Conservation (phyloP, 2,113 vertebrate species). For the Romanogobio albipinnatus region DNA sequence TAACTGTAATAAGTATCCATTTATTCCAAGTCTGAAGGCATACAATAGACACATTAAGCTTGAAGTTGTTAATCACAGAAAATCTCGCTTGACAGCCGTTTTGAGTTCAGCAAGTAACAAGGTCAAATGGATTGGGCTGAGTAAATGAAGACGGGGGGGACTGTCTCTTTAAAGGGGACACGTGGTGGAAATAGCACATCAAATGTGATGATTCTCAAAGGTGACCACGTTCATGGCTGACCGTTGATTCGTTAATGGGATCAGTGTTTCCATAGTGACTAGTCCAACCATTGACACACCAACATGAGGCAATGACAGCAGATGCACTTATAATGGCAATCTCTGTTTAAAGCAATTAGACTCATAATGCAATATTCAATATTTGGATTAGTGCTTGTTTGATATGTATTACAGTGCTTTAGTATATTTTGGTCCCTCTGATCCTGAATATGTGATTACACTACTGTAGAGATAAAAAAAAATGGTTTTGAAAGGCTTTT, state of each 20-base stretch:
- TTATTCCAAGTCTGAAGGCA: too few species aligned
- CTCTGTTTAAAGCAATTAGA: background rate
- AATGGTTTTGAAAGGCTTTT: background rate
- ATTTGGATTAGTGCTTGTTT: background rate
- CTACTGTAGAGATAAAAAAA: too few species aligned
- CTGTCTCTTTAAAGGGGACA: background rate
- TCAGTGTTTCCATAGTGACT: background rate
- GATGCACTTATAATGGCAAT: background rate
- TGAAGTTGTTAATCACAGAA: background rate
- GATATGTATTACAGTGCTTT: background rate
- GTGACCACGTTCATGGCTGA: background rate
- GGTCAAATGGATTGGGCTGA: too few species aligned
- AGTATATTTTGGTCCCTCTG: background rate
- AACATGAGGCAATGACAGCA: background rate
- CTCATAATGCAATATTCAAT: background rate
- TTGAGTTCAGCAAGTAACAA: too few species aligned
- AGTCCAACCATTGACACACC: background rate
- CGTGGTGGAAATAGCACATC: background rate
- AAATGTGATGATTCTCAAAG: background rate
- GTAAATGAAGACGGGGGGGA: too few species aligned
- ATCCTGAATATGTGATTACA: background rate
- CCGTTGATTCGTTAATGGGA: background rate
- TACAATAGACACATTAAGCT: too few species aligned
- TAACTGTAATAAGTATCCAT: too few species aligned
- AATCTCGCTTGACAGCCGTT: too few species aligned